Evolutionary conservation across 1,140 invertebrate genomes (phyloP), one percentile per base, ranked within the genome.

Genomic region (Mylabris phalerata): DNA sequence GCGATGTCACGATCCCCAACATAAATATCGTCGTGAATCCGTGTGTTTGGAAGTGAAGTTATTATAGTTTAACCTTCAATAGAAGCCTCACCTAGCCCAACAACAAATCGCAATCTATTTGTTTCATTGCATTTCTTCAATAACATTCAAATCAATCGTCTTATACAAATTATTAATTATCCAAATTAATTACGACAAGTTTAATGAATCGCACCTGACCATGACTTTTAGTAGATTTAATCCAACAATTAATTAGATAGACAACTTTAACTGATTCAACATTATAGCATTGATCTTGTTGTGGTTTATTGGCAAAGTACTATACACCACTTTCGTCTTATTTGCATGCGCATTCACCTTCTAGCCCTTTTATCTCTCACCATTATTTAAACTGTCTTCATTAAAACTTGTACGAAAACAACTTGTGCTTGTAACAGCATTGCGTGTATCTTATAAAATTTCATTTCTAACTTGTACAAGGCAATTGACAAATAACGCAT

Each of bases 331-430:
- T 52, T 57, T 49, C 55, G 47, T 57, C 62, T 60, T 63, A 65
- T 65, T 67, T 67, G 66, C 63, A 65, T 65, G 61, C 65, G 55
- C 63, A 60, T 63, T 62, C 55, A 65, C 59, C 60, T 60, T 44
- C 54, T 49, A 54, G 57, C 55, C 57, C 59, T 54, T 61, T 61
- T 62, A 55, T 54, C 62, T 56, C 51, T 64, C 60, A 59, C 55
- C 63, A 61, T 65, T 67, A 65, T 67, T 65, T 67, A 63, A 63
- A 65, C 60, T 61, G 63, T 67, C 63, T 67, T 67, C 66, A 67
- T 67, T 67, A 67, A 67, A 67, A 67, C 63, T 67, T 67, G 59
- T 57, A 57, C 56, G 44, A 51, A 55, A 57, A 54, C 44, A 55
- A 46, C 44, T 44, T 47, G 52, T 55, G 52, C 52, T 47, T 26